phyloP scores from a whole-genome alignment of 2,888 invertebrate genomes.

The Baronia brevicornis region DNA sequence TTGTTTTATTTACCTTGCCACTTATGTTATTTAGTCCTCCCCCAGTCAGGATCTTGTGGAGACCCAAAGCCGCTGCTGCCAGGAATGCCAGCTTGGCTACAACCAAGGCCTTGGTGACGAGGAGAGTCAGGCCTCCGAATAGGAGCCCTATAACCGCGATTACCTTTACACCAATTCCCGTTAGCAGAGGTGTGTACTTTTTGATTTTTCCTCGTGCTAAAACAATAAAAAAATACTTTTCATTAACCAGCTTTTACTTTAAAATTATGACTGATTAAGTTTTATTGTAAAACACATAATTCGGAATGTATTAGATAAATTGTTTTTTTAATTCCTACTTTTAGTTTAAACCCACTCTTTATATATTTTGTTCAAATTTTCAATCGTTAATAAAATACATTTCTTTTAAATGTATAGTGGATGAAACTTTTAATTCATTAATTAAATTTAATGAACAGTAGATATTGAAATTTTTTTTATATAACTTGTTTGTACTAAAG shows the following conservation, averaged over 20 bases:
- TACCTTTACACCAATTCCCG: conserved; percentile 82
- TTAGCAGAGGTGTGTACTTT: conserved; percentile 81
- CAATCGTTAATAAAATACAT: no score
- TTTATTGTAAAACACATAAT: no score
- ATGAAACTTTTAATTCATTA: no score
- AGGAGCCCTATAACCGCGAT: conserved; percentile 82
- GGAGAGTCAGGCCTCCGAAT: conserved; percentile 81
- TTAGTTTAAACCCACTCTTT: no score
- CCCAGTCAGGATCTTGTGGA: conserved; percentile 80
- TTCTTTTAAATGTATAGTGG: no score
- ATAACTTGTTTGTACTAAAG: no score
- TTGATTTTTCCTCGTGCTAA: conserved; percentile 85
- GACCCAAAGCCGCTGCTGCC: conserved; percentile 80
- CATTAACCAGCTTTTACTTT: background rate
- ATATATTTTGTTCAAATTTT: no score
- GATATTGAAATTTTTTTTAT: no score
- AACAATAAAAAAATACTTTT: conserved; percentile 16
- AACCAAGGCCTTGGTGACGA: conserved; percentile 85
- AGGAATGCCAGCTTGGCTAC: conserved; percentile 87
- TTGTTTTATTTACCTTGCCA: conserved; percentile 46
- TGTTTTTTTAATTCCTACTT: no score
- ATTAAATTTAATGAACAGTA: no score
- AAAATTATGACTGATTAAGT: background rate
- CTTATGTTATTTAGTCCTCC: conserved; percentile 60
- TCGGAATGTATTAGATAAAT: no score